Evolutionary conservation across 2,797 vertebrate genomes (phyloP).

Genomic region (Harpagifer antarcticus): DNA sequence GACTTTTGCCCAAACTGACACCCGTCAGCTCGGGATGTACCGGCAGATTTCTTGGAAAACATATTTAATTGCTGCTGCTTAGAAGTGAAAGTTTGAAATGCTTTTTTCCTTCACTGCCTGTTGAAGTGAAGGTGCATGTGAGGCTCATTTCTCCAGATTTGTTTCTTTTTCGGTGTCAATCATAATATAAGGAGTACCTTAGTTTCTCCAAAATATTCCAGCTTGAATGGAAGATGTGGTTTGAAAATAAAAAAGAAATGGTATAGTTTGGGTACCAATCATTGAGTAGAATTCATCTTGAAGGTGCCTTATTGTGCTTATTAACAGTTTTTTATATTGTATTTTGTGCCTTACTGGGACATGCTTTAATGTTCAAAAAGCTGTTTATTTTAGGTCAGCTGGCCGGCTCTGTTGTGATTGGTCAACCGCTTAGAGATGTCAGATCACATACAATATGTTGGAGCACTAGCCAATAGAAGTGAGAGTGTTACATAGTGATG

Average conservation of each 20-base stretch:
- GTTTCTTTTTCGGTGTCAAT: conserved; percentile 39
- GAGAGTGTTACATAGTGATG: too few relatives aligned
- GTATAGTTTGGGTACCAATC: neutral
- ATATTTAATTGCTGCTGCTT: conserved; percentile 53
- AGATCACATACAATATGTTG: too few relatives aligned
- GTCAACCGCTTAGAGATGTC: too few relatives aligned
- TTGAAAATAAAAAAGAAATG: too few relatives aligned
- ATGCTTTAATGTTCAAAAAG: too few relatives aligned
- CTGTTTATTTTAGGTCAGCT: too few relatives aligned
- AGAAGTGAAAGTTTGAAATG: conserved; percentile 1
- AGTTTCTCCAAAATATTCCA: too few relatives aligned
- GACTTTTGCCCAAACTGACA: conserved; percentile 41
- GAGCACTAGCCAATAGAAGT: too few relatives aligned
- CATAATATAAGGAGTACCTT: neutral
- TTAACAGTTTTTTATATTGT: neutral
- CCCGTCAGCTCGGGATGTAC: conserved; percentile 33
- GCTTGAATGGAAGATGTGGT: too few relatives aligned
- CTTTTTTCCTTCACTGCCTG: neutral
- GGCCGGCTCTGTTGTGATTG: too few relatives aligned
- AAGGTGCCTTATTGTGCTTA: neutral
- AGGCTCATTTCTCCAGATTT: conserved; percentile 19
- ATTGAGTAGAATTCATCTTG: neutral
- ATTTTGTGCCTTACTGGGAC: neutral
- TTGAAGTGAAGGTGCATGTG: conserved; percentile 12
- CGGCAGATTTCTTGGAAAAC: conserved; percentile 27